phyloP scores from a whole-genome alignment of 2,888 invertebrate species.

The Mythimna ferrago region DNA sequence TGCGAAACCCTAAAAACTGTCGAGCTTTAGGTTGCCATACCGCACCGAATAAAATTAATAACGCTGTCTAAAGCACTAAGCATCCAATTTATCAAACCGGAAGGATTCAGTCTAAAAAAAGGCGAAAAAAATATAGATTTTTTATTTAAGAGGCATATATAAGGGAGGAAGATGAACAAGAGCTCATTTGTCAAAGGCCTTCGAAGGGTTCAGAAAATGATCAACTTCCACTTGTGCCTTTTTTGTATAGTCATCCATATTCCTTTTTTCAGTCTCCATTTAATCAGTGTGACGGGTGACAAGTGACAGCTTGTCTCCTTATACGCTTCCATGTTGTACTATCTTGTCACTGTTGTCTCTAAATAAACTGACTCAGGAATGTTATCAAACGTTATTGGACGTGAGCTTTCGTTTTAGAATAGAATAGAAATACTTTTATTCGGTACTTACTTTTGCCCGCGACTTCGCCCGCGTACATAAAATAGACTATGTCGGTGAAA shows the following conservation, averaged over 20 bases:
- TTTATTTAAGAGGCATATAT: constrained; percentile 22
- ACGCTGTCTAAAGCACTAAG: constrained; percentile 48
- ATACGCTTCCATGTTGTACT: not conserved
- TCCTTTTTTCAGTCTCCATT: constrained; percentile 38
- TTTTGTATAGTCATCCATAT: constrained; percentile 43
- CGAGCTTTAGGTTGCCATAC: constrained; percentile 4
- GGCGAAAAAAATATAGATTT: constrained; percentile 21
- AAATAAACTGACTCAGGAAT: constrained; percentile 1
- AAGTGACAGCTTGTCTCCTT: constrained; percentile 25
- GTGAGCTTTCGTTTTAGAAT: not conserved
- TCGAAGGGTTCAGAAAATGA: constrained; percentile 51
- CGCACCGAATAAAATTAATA: constrained; percentile 46
- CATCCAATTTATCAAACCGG: constrained; percentile 48
- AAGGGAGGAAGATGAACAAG: constrained; percentile 38
- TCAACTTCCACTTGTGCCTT: constrained; percentile 39
- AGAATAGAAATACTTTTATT: no score
- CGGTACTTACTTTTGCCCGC: no score
- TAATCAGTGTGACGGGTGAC: constrained; percentile 44
- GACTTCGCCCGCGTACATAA: no score
- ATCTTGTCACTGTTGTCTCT: not conserved
- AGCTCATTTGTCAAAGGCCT: constrained; percentile 52
- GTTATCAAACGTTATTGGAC: constrained; percentile 13
- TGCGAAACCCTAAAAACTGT: not conserved
- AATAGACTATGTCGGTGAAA: no score
- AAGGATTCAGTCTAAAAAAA: constrained; percentile 22